Evolutionary conservation across 2,113 vertebrate genomes (phyloP).

Genomic region (Lycaon pictus): DNA sequence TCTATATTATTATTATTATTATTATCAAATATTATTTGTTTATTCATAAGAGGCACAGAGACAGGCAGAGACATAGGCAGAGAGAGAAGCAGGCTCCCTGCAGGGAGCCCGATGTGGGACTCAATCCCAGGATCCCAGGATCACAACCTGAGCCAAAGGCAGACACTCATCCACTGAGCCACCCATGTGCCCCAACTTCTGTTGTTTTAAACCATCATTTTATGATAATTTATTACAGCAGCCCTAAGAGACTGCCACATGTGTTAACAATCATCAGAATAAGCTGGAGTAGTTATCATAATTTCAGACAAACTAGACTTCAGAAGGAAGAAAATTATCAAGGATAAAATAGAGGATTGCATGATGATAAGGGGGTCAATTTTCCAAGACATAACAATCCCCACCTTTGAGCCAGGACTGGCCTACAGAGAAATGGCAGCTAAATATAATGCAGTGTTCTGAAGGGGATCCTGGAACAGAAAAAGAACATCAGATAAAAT

Average conservation of each 20-base stretch:
- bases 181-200: no score
- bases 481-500: background rate
- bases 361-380: background rate
- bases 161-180: no score
- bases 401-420: background rate
- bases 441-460: background rate
- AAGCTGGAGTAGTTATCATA: background rate
- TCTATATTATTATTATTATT: background rate
- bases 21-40: no score
- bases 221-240: background rate
- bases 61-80: no score
- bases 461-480: background rate
- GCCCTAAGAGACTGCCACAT: background rate
- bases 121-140: no score
- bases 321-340: background rate
- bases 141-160: no score
- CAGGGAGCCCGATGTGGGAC: no score
- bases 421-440: background rate
- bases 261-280: background rate
- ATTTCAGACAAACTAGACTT: background rate
- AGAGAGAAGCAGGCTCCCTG: no score
- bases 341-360: background rate
- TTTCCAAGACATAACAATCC: background rate
- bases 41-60: no score
- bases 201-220: background rate